These are phyloP conservation scores for Nasonia longicornis DNA, from an alignment of 1,140 invertebrate species.

Conservation along the genomic window DNA sequence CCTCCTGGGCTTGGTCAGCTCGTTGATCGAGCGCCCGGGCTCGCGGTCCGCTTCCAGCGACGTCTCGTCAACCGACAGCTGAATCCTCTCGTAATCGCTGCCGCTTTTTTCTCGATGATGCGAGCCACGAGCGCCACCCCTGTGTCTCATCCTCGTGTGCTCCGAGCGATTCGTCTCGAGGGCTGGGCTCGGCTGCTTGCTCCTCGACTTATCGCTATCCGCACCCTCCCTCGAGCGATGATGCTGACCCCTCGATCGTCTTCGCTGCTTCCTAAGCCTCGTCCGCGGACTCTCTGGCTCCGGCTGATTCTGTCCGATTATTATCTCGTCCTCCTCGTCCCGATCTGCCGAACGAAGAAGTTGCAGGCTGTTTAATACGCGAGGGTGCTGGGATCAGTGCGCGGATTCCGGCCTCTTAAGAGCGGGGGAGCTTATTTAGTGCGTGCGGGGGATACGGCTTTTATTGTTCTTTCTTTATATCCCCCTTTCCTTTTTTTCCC, in stretches of 20 bases:
- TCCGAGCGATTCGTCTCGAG: conserved; percentile 26
- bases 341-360: conserved; percentile 38
- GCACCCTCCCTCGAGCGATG: conserved; percentile 7
- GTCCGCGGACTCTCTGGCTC: conserved; percentile 21
- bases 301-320: conserved; percentile 49
- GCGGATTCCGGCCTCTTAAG: conserved; percentile 26
- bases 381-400: background rate
- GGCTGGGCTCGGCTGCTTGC: background rate
- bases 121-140: background rate
- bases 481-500: background rate
- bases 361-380: background rate
- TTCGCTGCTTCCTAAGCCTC: conserved; percentile 47
- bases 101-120: conserved; percentile 29
- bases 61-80: conserved; percentile 4
- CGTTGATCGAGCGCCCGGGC: conserved; percentile 25
- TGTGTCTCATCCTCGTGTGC: conserved; percentile 23
- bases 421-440: conserved; percentile 25
- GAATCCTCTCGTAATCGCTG: conserved; percentile 20
- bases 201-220: conserved; percentile 40
- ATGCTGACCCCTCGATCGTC: conserved; percentile 45
- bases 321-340: conserved; percentile 57
- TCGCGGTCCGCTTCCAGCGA: background rate
- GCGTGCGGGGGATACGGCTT: conserved; percentile 4
- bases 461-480: conserved; percentile 19
- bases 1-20: conserved; percentile 21